Evolutionary conservation across 2,113 vertebrate genomes (phyloP).

Genomic region (Marcusenius ussheri): DNA sequence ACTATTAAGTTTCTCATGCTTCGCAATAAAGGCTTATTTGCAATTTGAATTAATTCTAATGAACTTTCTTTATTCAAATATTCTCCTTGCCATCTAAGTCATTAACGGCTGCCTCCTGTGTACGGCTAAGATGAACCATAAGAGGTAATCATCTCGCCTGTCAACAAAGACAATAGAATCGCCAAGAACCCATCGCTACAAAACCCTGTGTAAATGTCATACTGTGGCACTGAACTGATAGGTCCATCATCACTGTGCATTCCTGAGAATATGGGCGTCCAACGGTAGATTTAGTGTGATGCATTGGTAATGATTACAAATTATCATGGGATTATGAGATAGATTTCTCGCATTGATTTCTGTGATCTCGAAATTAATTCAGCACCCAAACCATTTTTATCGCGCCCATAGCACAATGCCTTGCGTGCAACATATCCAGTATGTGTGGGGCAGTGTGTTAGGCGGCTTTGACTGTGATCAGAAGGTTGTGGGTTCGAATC

Average conservation of each 20-base stretch:
- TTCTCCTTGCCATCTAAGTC: background rate
- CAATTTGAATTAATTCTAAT: conserved; percentile 10
- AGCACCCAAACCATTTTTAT: background rate
- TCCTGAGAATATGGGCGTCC: background rate
- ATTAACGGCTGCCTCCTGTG: conserved; percentile 2
- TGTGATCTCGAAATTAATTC: background rate
- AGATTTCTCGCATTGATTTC: background rate
- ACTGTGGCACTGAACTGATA: background rate
- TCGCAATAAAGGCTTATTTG: conserved; percentile 13
- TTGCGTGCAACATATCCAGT: background rate
- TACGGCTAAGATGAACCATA: background rate
- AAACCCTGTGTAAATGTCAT: background rate
- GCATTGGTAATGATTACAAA: background rate
- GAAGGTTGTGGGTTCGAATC: background rate
- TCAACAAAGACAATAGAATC: background rate
- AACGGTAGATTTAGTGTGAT: background rate
- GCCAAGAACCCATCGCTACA: background rate
- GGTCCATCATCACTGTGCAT: background rate
- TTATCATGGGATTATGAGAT: background rate
- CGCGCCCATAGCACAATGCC: background rate
- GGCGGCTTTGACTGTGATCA: background rate
- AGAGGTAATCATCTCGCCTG: background rate
- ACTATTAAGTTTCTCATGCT: conserved; percentile 7
- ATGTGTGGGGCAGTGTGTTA: background rate
- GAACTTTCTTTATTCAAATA: conserved; percentile 8